Base-by-base conservation (phyloP, 2,113 vertebrate genomes). In the Mastomys coucha region DNA sequence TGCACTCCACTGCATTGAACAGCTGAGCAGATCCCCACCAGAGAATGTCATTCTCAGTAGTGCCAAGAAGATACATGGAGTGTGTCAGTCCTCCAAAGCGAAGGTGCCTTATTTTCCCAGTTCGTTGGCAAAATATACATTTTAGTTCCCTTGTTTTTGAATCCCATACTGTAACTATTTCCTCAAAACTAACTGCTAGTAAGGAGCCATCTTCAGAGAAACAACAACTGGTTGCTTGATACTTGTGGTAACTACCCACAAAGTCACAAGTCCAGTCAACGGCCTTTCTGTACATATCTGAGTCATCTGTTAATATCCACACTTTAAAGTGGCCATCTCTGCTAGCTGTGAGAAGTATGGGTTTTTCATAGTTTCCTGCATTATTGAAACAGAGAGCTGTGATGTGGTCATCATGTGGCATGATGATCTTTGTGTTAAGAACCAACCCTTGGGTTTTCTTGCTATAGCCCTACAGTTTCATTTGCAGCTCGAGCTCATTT, bases 11-110 rank as follows among this genome's bases (percentile, higher is more conserved):
- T 99, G 99, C 99, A 99, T 85, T 96, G 99, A 97, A 98, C 99
- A 99, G 77, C 98, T 99, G 98, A 99, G 99, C 60, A 99, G 99
- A 98, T 99, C 99, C 99, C 99, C 99, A 99, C 98, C 99, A 99
- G 51, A 99, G 99, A 91, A 99, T 98, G 92, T 98, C 99, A 84
- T 94, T 96, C 58, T 97, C 98, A n/a, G 99, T 99, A 84, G 98
- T 98, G 95, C 99, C 99, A 80, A 99, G 98, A 95, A 99, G 99
- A 98, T 99, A 99, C 95, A 99, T 99, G 13, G 99, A 99, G 97
- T 99, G 99, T 58, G 98, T 99, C 56, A 99, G 97, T 95, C 98
- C 99, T 26, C 99, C 99, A 97, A 99, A 99, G 98, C 99, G 99
- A 94, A 99, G 99, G 87, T 99, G 97, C 98, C 98, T 99, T 98